phyloP scores from a whole-genome alignment of 2,888 invertebrate species.

The Tiliacea citrago region DNA sequence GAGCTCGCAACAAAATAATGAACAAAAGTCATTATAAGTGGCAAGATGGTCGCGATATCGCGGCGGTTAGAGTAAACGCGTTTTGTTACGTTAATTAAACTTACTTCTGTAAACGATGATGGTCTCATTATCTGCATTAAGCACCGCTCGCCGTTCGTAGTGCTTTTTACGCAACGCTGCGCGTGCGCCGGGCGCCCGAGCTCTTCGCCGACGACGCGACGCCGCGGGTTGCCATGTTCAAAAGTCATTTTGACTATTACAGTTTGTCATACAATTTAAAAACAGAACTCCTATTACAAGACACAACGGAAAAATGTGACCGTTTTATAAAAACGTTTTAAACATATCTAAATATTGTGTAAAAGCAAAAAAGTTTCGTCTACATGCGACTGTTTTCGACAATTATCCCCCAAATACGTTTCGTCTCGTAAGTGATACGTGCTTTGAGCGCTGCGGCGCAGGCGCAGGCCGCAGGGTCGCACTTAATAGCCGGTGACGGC shows the following conservation, averaged over 20 bases:
- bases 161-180: slow-evolving; percentile 82
- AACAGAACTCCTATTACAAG: slow-evolving; percentile 51
- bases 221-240: slow-evolving; percentile 68
- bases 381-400: slow-evolving; percentile 62
- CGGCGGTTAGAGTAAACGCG: slow-evolving; percentile 87
- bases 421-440: slow-evolving; percentile 58
- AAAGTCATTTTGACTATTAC: slow-evolving; percentile 66
- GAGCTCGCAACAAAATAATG: slow-evolving; percentile 87
- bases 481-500: slow-evolving; percentile 74
- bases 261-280: slow-evolving; percentile 57
- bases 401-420: slow-evolving; percentile 60
- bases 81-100: slow-evolving; percentile 91
- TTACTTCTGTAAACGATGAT: slow-evolving; percentile 88
- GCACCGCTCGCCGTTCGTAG: slow-evolving; percentile 74
- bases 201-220: slow-evolving; percentile 23
- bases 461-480: slow-evolving; percentile 64
- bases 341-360: slow-evolving; percentile 34
- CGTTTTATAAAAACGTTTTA: slow-evolving; percentile 54
- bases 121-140: slow-evolving; percentile 85
- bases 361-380: slow-evolving; percentile 47
- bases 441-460: slow-evolving; percentile 39
- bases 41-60: slow-evolving; percentile 85
- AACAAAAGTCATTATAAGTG: slow-evolving; percentile 89
- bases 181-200: slow-evolving; percentile 61
- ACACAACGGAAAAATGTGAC: slow-evolving; percentile 48